These are phyloP conservation scores for Oryzaephilus surinamensis DNA, from an alignment of 1,140 invertebrate species.

Conservation along the genomic window DNA sequence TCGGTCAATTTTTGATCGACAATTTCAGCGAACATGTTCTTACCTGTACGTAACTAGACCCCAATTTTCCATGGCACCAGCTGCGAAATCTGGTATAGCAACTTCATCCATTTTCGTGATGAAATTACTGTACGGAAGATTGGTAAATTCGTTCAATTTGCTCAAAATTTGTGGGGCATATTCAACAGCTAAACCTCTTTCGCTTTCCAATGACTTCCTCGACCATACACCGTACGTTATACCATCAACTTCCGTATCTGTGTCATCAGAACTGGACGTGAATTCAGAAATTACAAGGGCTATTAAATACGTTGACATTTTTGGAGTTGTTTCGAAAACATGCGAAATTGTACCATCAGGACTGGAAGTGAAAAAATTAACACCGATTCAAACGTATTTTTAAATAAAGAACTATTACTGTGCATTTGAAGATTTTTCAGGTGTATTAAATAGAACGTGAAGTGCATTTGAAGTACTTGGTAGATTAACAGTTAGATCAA, in stretches of 20 bases:
- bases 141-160: slow-evolving; percentile 37
- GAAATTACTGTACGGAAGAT: slow-evolving; percentile 33
- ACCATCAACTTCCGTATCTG: slow-evolving; percentile 31
- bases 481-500: too few relatives aligned
- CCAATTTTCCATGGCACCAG: slow-evolving; percentile 86
- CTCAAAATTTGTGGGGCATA: slow-evolving; percentile 37
- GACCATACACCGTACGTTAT: slow-evolving; percentile 48
- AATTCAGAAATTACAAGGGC: slow-evolving; percentile 49
- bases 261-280: slow-evolving; percentile 19
- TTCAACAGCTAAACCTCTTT: slow-evolving; percentile 48
- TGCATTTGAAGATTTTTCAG: not conserved
- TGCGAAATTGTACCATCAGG: slow-evolving; percentile 17
- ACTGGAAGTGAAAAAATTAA: not conserved
- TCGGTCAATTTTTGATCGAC: too few relatives aligned
- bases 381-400: not conserved
- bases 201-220: slow-evolving; percentile 49
- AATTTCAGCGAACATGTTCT: too few relatives aligned
- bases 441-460: slow-evolving; percentile 1
- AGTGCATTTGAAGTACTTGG: slow-evolving; percentile 9
- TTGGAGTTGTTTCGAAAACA: slow-evolving; percentile 46
- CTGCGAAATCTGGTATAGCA: slow-evolving; percentile 64
- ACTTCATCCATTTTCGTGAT: slow-evolving; percentile 45
- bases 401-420: not conserved
- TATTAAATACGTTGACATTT: slow-evolving; percentile 70
- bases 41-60: slow-evolving; percentile 83